phyloP scores from a whole-genome alignment of 2,113 vertebrate species.

The Pedetes capensis region DNA sequence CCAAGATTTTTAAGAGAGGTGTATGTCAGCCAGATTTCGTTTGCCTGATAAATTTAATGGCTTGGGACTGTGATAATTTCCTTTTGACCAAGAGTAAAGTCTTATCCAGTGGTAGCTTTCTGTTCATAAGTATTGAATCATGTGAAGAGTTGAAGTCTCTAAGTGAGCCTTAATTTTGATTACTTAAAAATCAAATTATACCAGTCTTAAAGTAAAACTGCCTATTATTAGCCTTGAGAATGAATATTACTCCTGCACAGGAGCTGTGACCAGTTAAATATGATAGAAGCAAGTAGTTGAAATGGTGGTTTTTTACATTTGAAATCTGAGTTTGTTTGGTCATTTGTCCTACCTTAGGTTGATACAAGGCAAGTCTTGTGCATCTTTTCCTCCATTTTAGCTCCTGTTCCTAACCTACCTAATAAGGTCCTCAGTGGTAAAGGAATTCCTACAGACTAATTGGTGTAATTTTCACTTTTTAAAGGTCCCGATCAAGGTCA shows the following conservation, averaged over 20 bases:
- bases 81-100: not conserved
- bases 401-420: not conserved
- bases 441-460: not conserved
- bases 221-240: not conserved
- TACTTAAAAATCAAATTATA: not conserved
- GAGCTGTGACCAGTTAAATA: not conserved
- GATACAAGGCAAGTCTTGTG: not conserved
- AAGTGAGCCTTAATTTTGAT: not conserved
- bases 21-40: not conserved
- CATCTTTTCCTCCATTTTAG: not conserved
- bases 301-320: not conserved
- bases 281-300: not conserved
- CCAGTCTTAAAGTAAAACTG: not conserved
- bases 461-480: not conserved
- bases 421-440: not conserved
- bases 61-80: not conserved
- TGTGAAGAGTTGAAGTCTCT: not conserved
- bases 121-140: not conserved
- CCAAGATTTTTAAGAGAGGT: not conserved
- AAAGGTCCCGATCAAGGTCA: conserved; percentile 87
- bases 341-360: not conserved
- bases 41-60: not conserved
- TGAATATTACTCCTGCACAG: not conserved
- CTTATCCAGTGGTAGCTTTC: not conserved
- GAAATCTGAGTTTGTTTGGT: not conserved